Conservation (phyloP, 2,888 invertebrate species). For the Hermodice carunculata region DNA sequence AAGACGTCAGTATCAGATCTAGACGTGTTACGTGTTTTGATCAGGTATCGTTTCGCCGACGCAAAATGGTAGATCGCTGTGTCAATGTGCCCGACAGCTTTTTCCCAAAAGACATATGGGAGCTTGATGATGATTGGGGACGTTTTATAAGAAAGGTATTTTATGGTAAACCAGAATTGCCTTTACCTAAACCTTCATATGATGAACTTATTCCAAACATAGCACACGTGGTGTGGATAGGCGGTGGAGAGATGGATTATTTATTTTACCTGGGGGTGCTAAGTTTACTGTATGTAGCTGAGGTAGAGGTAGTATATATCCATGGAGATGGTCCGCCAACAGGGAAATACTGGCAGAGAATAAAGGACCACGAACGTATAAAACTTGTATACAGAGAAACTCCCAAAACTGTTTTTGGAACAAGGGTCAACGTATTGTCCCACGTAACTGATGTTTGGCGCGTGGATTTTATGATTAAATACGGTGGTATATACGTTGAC, state of each 20-base stretch:
- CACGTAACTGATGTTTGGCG: constrained; percentile 63
- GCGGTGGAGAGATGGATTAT: constrained; percentile 53
- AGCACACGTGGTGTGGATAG: constrained; percentile 65
- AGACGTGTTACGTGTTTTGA: background rate
- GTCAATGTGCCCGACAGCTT: constrained; percentile 20
- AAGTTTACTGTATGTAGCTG: constrained; percentile 54
- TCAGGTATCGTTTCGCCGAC: no score
- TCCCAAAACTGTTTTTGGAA: constrained; percentile 40
- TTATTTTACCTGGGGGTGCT: constrained; percentile 60
- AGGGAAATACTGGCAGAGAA: constrained; percentile 54
- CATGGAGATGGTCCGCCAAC: constrained; percentile 54
- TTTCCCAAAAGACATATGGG: constrained; percentile 52
- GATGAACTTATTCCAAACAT: constrained; percentile 54
- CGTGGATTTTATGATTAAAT: constrained; percentile 61
- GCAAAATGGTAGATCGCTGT: no score
- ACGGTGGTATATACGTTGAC: constrained; percentile 65
- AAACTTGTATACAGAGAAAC: constrained; percentile 34
- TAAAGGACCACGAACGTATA: constrained; percentile 44
- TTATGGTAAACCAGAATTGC: constrained; percentile 45
- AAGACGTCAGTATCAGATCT: background rate
- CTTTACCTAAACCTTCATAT: constrained; percentile 28
- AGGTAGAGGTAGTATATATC: constrained; percentile 54
- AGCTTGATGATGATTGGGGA: constrained; percentile 43
- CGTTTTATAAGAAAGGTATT: constrained; percentile 41
- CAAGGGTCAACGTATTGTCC: constrained; percentile 48